phyloP scores from a whole-genome alignment of 1,140 invertebrate species.

The Papilio aristodemus region DNA sequence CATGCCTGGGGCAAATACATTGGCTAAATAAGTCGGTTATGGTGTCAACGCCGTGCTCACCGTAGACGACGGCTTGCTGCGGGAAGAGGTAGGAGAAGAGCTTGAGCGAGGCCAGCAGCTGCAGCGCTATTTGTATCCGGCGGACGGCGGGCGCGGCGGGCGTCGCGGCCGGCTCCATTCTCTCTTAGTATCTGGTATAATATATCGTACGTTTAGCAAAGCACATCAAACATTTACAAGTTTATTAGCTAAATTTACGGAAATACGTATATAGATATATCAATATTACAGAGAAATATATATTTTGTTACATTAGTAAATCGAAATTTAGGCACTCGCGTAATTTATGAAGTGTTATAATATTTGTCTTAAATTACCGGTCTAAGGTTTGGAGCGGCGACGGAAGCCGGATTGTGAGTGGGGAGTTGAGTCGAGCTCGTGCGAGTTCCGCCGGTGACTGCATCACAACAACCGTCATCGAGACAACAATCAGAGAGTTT shows the following conservation, averaged over 20 bases:
- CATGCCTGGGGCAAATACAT: no score
- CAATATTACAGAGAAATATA: no score
- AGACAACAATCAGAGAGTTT: slow-evolving; percentile 3
- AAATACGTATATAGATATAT: background rate
- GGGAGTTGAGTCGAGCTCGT: background rate
- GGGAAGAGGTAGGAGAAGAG: slow-evolving; percentile 36
- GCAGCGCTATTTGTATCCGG: slow-evolving; percentile 30
- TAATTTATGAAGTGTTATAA: no score
- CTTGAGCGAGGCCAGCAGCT: slow-evolving; percentile 29
- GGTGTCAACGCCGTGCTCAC: background rate
- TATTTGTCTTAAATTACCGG: no score
- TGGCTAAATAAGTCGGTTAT: background rate
- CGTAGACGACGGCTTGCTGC: slow-evolving; percentile 33
- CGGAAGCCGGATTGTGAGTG: background rate
- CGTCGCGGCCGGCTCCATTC: background rate
- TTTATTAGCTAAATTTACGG: background rate
- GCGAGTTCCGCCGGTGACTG: background rate
- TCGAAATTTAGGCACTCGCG: no score
- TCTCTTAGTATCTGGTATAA: background rate
- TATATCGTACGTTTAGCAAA: background rate
- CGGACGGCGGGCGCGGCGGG: background rate
- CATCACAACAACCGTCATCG: background rate
- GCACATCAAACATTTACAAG: background rate
- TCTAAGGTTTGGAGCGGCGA: background rate
- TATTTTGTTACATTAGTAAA: no score